These are phyloP conservation scores for Perca schrenkii DNA, from an alignment of 2,113 vertebrate genomes.

Conservation along the genomic window DNA sequence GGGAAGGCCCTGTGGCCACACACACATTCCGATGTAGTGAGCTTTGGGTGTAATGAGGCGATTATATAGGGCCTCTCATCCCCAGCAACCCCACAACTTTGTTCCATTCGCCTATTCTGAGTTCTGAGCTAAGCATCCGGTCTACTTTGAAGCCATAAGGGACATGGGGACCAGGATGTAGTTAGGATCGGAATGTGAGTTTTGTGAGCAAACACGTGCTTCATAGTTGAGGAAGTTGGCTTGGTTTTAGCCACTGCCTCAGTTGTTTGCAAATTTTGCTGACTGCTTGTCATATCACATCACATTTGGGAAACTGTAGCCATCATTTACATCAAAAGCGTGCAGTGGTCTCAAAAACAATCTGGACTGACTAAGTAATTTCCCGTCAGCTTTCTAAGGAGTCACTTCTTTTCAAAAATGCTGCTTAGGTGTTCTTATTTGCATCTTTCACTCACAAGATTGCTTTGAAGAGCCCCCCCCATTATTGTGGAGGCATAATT, in stretches of 20 bases:
- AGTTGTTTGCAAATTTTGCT: constrained; percentile 13
- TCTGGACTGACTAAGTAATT: not conserved
- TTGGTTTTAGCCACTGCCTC: constrained; percentile 24
- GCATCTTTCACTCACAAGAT: not conserved
- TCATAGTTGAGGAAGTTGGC: constrained; percentile 22
- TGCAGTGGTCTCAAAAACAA: not conserved
- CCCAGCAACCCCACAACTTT: constrained; percentile 63
- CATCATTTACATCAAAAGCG: constrained; percentile 7
- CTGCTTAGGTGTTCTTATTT: constrained; percentile 2
- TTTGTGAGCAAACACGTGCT: constrained; percentile 40
- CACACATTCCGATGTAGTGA: constrained; percentile 70
- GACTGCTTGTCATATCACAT: not conserved
- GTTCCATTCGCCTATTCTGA: constrained; percentile 51
- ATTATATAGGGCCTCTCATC: constrained; percentile 76
- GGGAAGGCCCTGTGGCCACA: constrained; percentile 54
- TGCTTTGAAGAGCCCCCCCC: not conserved
- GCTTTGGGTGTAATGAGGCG: constrained; percentile 72
- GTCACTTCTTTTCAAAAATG: not conserved
- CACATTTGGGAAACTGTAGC: constrained; percentile 4
- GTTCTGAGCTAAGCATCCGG: constrained; percentile 66
- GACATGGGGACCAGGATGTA: constrained; percentile 70
- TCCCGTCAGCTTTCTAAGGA: not conserved
- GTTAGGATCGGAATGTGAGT: constrained; percentile 70
- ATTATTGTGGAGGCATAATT: constrained; percentile 1
- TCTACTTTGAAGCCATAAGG: constrained; percentile 59